Base-by-base conservation (phyloP, 2,797 vertebrate species). In the Phoxinus dragarum region DNA sequence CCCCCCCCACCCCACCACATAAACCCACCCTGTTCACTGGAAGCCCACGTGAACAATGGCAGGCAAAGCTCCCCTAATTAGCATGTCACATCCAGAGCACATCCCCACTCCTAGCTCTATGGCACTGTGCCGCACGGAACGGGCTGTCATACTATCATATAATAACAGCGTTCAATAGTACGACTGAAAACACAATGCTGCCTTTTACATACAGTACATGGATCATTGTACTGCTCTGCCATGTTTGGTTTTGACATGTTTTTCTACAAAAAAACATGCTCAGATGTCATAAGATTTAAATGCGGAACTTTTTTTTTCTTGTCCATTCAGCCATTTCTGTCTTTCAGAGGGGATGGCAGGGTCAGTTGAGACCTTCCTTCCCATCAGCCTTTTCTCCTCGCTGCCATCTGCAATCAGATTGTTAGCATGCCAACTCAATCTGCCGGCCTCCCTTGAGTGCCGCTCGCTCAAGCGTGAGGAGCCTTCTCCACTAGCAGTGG, bases 391-490 rank as follows among this genome's bases (percentile, higher is more conserved):
- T 86, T 83, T 91, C 89, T 82, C n/a, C 77, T 31, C 80, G 84
- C 84, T 93, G 92, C 91, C 93, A 91, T 91, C 91, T 93, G 93
- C 93, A 93, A 93, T 95, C 92, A 95, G 94, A 92, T 92, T 95
- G 94, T 94, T 95, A 94, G 93, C 94, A 89, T 93, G 94, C 96
- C 95, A 93, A 91, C 94, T 94, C 93, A 93, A 90, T 93, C 94
- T 94, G 92, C 92, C 93, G 90, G 90, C 92, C 87, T 94, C 93
- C 93, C 92, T 87, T 87, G 89, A 96, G 93, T 90, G 90, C 90
- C 83, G 87, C 90, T 94, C 92, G 91, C 90, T 92, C 94, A 92
- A 91, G 94, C 84, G 2, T 91, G 89, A 93, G 90, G 89, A 95
- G 91, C 91, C 92, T 88, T 89, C 74, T 85, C 81, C 77, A 42